These are phyloP conservation scores for Drosophila falleni DNA, from an alignment of 2,888 invertebrate species.

Conservation along the genomic window DNA sequence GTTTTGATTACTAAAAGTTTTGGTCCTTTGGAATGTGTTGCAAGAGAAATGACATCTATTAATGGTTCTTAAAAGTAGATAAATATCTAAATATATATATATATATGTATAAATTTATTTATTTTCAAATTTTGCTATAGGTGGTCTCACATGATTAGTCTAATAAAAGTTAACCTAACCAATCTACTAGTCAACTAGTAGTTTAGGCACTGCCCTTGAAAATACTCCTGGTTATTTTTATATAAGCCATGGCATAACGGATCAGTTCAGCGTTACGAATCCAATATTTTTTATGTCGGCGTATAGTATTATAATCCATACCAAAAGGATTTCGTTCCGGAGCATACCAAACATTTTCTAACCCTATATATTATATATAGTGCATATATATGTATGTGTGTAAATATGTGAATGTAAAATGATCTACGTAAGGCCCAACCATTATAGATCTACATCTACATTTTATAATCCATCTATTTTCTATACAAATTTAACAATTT, in stretches of 20 bases:
- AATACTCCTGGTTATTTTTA: slow-evolving; percentile 24
- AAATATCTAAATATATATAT: slow-evolving; percentile 6
- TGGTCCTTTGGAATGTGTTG: slow-evolving; percentile 84
- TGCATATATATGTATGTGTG: slow-evolving; percentile 11
- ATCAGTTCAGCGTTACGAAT: slow-evolving; percentile 15
- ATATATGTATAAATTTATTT: background rate
- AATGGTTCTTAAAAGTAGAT: background rate
- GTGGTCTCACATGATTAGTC: slow-evolving; percentile 49
- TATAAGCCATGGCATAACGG: slow-evolving; percentile 30
- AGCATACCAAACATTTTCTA: background rate
- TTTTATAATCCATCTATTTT: background rate
- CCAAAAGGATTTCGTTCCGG: background rate
- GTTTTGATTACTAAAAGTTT: slow-evolving; percentile 32
- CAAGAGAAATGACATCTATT: slow-evolving; percentile 39
- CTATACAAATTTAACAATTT: slow-evolving; percentile 31
- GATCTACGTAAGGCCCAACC: slow-evolving; percentile 27
- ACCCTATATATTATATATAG: slow-evolving; percentile 2
- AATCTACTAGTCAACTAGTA: slow-evolving; percentile 21
- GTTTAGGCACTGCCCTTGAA: slow-evolving; percentile 23
- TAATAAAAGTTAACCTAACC: slow-evolving; percentile 13
- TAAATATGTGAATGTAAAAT: slow-evolving; percentile 5
- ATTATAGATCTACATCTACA: background rate
- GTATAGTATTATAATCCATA: background rate
- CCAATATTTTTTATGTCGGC: background rate
- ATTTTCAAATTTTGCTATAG: slow-evolving; percentile 43